Evolutionary conservation across 1,140 invertebrate genomes (phyloP).

Genomic region (Helicoverpa armigera): DNA sequence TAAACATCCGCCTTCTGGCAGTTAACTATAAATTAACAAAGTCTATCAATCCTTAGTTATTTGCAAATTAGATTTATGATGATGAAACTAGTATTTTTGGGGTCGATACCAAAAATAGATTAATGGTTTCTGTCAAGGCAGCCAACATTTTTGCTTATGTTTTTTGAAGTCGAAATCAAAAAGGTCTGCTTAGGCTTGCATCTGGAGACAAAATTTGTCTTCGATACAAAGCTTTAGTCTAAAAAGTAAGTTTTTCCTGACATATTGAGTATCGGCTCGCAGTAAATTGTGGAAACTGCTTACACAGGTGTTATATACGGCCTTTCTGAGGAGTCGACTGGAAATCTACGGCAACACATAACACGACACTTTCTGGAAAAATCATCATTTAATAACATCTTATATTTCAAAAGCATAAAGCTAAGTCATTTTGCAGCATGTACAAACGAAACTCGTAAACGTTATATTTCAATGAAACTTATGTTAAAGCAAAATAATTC

Average conservation of each 20-base stretch:
- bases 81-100: background rate
- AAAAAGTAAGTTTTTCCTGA: background rate
- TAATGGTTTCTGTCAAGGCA: background rate
- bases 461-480: no score
- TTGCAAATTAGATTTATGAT: constrained; percentile 7
- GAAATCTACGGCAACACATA: background rate
- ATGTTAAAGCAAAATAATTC: no score
- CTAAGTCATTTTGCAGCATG: no score
- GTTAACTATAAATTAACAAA: background rate
- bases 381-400: background rate
- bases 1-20: background rate
- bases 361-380: background rate
- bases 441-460: no score
- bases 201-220: background rate
- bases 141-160: background rate
- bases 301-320: background rate
- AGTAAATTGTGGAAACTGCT: constrained; percentile 6
- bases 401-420: no score
- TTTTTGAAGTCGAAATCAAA: background rate
- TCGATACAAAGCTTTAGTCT: background rate
- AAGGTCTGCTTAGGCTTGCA: no score
- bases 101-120: background rate
- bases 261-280: background rate
- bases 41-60: background rate
- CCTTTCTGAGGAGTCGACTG: background rate